These are phyloP conservation scores for Contarinia nasturtii DNA, from an alignment of 1,140 invertebrate genomes.

Conservation along the genomic window DNA sequence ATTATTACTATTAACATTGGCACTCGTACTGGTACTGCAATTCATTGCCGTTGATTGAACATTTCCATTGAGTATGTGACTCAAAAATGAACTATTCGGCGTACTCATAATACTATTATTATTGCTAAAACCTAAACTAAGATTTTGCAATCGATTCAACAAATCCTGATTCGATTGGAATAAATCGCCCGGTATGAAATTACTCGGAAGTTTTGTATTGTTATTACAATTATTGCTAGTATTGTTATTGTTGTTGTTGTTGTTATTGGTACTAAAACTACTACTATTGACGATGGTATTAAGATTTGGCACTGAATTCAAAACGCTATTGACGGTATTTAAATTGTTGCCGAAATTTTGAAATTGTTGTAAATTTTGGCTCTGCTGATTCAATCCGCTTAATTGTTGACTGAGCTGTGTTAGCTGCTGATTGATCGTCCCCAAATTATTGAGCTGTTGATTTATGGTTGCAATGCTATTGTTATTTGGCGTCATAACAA, in stretches of 20 bases:
- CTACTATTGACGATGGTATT: background rate
- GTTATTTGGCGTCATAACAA: constrained; percentile 15
- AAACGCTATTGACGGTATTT: background rate
- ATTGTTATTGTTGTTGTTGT: constrained; percentile 18
- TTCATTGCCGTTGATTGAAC: too few species aligned
- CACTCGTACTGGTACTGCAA: constrained; percentile 14
- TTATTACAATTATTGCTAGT: constrained; percentile 10
- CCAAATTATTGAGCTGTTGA: constrained; percentile 23
- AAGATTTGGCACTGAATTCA: background rate
- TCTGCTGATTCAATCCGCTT: constrained; percentile 23
- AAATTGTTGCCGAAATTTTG: constrained; percentile 8
- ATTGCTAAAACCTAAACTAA: constrained; percentile 19
- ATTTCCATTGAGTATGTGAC: too few species aligned
- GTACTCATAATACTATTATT: constrained; percentile 2
- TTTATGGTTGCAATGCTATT: constrained; percentile 23
- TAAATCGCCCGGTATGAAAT: constrained; percentile 14
- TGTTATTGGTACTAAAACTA: constrained; percentile 8
- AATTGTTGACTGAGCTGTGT: constrained; percentile 21
- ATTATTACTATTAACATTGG: constrained; percentile 7
- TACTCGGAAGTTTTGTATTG: constrained; percentile 7
- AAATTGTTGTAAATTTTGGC: constrained; percentile 19
- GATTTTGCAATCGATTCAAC: constrained; percentile 32
- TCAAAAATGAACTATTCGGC: background rate
- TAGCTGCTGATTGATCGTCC: constrained; percentile 22
- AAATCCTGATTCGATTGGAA: constrained; percentile 29